phyloP scores from a whole-genome alignment of 2,113 vertebrate species.

The Bubo blakistoni region DNA sequence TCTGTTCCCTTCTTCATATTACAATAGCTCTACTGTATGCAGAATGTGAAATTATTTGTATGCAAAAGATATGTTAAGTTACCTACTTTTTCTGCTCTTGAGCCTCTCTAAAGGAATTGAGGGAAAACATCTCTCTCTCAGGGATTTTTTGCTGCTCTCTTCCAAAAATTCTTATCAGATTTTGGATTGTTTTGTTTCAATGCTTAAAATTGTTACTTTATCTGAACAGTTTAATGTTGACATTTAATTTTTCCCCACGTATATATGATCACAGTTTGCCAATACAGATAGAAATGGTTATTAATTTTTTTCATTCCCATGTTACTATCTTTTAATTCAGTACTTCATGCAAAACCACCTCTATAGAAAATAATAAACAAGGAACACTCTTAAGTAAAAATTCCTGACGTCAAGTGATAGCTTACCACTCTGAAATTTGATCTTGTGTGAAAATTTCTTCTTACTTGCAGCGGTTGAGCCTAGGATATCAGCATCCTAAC shows the following conservation, averaged over 20 bases:
- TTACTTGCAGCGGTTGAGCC: neutral
- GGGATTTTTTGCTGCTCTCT: neutral
- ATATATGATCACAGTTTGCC: neutral
- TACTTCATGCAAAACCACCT: neutral
- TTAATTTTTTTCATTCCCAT: neutral
- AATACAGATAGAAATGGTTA: neutral
- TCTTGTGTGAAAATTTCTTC: neutral
- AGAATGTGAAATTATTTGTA: neutral
- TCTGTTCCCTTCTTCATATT: neutral
- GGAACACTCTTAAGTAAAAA: neutral
- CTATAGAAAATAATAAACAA: neutral
- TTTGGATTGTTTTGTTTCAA: neutral
- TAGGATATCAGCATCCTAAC: neutral
- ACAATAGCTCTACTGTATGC: neutral
- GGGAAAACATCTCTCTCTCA: neutral
- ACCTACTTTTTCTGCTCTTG: neutral
- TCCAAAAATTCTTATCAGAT: neutral
- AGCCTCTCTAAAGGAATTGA: neutral
- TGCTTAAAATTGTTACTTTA: neutral
- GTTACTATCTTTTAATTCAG: neutral
- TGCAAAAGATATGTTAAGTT: neutral
- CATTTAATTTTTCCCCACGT: neutral
- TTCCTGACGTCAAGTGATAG: neutral
- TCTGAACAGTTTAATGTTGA: neutral
- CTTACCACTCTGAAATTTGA: neutral